Percentiles rank a stretch among this genome's conserved stretches.
Conservation (phyloP, 2,797 vertebrate genomes). For the Phylloscopus collybita region DNA sequence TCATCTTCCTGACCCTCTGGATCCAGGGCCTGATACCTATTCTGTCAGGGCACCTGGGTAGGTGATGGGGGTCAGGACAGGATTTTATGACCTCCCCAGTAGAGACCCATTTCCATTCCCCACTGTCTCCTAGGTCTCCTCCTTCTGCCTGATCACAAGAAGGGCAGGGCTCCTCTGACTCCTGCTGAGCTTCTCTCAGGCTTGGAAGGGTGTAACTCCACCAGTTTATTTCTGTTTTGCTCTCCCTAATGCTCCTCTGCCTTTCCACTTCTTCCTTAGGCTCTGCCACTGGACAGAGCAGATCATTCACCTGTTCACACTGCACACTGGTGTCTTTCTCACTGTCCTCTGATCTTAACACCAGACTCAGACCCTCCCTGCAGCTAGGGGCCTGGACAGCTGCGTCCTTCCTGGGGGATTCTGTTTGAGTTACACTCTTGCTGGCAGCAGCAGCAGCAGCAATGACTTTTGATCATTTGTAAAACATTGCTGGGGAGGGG, state of each 20-base stretch:
- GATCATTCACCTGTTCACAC: neutral
- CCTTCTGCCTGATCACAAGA: neutral
- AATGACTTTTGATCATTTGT: neutral
- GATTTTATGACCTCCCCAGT: neutral
- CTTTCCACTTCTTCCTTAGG: neutral
- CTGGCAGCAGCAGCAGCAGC: neutral
- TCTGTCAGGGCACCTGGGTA: neutral
- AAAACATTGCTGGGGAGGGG: neutral
- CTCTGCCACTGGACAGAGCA: neutral
- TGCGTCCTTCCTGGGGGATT: rapidly evolving
- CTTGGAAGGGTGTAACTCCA: neutral
- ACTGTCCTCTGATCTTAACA: neutral
- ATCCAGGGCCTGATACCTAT: neutral
- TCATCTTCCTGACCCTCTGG: neutral
- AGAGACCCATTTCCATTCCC: neutral
- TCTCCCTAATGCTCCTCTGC: neutral
- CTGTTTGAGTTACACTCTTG: neutral
- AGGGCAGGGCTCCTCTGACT: neutral
- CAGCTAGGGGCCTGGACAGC: neutral
- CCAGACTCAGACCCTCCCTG: neutral
- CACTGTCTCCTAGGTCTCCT: neutral
- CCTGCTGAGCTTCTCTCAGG: neutral
- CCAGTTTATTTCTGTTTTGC: neutral
- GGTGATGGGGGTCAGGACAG: neutral
- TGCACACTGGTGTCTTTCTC: neutral